Evolutionary conservation across 1,140 invertebrate genomes (phyloP).

Genomic region (Macrotrachela quadricornifera): DNA sequence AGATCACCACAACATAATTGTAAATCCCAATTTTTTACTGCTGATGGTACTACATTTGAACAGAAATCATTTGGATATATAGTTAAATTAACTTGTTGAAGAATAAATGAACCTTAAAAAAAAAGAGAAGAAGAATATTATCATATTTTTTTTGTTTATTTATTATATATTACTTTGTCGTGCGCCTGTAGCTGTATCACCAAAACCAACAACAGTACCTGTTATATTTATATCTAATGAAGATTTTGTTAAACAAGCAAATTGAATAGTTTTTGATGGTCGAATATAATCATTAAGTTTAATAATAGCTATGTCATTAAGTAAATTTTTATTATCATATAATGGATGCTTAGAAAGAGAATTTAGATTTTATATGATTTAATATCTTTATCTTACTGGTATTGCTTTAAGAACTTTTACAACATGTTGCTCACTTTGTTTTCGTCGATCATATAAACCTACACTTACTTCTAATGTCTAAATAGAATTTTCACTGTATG

Average conservation of each 20-base stretch:
- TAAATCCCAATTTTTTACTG: slow-evolving; percentile 1
- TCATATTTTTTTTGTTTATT: no score
- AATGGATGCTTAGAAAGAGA: not conserved
- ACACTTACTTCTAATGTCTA: slow-evolving; percentile 2
- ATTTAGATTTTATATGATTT: no score
- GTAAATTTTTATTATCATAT: slow-evolving; percentile 1
- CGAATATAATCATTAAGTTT: not conserved
- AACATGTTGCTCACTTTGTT: not conserved
- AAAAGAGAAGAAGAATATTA: no score
- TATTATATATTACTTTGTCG: no score
- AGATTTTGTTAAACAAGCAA: slow-evolving; percentile 1
- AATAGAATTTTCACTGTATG: no score
- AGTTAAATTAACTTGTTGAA: no score
- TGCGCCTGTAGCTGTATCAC: no score
- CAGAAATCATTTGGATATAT: not conserved
- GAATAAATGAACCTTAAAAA: no score
- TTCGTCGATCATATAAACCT: not conserved
- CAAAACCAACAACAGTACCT: no score
- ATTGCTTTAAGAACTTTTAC: slow-evolving; percentile 1
- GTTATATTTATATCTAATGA: no score
- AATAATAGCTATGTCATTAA: slow-evolving; percentile 1
- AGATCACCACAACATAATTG: slow-evolving; percentile 5
- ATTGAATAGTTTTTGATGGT: not conserved
- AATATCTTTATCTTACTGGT: not conserved
- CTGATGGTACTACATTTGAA: not conserved